phyloP scores from a whole-genome alignment of 2,888 invertebrate species.

The Cheilosia grossa region DNA sequence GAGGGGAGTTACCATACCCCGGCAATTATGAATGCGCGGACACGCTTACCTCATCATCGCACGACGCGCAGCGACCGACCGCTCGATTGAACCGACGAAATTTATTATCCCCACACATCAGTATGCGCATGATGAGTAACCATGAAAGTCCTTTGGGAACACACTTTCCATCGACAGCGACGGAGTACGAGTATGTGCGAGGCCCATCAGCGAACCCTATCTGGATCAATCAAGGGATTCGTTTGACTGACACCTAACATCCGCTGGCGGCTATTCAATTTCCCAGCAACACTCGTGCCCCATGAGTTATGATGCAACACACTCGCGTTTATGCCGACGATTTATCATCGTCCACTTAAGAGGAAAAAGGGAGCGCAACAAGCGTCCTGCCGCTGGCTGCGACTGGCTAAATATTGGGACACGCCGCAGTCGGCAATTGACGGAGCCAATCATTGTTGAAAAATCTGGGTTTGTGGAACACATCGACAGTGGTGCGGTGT shows the following conservation, averaged over 20 bases:
- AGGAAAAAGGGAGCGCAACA: constrained; percentile 43
- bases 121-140: constrained; percentile 10
- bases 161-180: constrained; percentile 6
- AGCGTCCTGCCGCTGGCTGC: constrained; percentile 40
- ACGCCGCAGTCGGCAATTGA: constrained; percentile 8
- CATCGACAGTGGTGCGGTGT: not conserved
- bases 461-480: constrained; percentile 64
- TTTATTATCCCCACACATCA: constrained; percentile 52
- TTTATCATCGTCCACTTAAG: constrained; percentile 64
- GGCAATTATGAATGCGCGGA: constrained; percentile 67
- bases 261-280: constrained; percentile 50
- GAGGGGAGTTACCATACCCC: not conserved
- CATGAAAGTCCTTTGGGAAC: constrained; percentile 48
- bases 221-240: constrained; percentile 67
- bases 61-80: constrained; percentile 29
- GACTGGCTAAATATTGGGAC: constrained; percentile 11
- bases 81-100: constrained; percentile 20
- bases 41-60: constrained; percentile 70
- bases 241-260: constrained; percentile 69
- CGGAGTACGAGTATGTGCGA: too few species aligned
- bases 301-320: constrained; percentile 49
- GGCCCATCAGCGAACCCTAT: constrained; percentile 32
- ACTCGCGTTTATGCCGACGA: constrained; percentile 15
- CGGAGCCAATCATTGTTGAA: constrained; percentile 45
- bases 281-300: constrained; percentile 49